A percentile compares a stretch with the other conserved stretches of the same genome.
Evolutionary conservation across 2,113 vertebrate genomes (phyloP).

Genomic region (Chaetops frenatus): DNA sequence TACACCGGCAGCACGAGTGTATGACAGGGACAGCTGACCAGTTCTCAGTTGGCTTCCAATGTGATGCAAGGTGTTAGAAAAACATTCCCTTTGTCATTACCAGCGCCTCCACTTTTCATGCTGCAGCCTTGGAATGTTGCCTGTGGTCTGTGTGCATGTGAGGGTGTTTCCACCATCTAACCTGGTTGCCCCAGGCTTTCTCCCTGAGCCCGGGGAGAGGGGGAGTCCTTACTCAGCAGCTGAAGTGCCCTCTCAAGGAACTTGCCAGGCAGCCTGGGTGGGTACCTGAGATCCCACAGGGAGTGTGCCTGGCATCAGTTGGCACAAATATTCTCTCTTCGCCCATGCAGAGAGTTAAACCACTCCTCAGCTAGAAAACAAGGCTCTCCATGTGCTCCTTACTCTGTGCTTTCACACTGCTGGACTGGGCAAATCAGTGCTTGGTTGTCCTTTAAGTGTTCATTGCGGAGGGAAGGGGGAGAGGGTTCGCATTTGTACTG

Average conservation of each 20-base stretch:
- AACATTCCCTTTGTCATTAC: neutral
- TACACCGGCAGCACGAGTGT: neutral
- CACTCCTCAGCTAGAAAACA: neutral
- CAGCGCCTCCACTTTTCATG: neutral
- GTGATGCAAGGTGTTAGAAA: neutral
- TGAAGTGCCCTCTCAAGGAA: neutral
- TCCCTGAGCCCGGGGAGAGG: neutral
- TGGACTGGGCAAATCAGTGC: neutral
- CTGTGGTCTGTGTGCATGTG: neutral
- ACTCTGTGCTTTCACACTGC: neutral
- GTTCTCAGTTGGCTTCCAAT: neutral
- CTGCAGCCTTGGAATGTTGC: neutral
- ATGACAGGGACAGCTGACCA: neutral
- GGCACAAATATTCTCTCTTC: neutral
- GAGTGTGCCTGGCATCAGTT: neutral
- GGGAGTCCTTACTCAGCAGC: neutral
- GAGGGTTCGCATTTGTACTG: neutral
- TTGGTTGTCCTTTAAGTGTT: neutral
- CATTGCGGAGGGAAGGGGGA: neutral
- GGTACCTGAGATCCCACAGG: neutral
- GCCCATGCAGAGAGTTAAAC: neutral
- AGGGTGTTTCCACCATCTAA: neutral
- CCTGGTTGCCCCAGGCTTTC: neutral
- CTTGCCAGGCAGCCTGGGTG: neutral
- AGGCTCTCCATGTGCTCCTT: neutral